phyloP scores from a whole-genome alignment of 1,140 invertebrate species.

The Lasaia peninsularis region DNA sequence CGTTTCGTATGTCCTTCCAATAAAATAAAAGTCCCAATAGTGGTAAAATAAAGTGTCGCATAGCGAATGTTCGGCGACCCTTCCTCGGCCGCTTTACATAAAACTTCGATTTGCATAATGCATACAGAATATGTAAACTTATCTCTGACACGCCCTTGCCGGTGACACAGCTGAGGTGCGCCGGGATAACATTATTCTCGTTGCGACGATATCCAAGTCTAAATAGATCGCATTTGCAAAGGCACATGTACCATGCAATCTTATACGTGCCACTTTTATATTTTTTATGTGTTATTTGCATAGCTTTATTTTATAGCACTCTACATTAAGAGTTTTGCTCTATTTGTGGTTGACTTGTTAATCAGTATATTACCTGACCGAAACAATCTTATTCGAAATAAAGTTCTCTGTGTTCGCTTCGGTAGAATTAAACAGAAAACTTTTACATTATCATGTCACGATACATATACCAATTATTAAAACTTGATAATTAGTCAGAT shows the following conservation, averaged over 20 bases:
- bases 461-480: too few relatives aligned
- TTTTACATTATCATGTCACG: too few relatives aligned
- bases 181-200: slow-evolving; percentile 71
- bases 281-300: slow-evolving; percentile 10
- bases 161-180: slow-evolving; percentile 67
- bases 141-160: slow-evolving; percentile 67
- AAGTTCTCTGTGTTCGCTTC: too few relatives aligned
- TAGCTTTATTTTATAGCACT: slow-evolving; percentile 11
- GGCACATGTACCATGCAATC: slow-evolving; percentile 25
- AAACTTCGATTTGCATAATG: slow-evolving; percentile 75
- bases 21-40: slow-evolving; percentile 18
- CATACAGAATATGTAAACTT: slow-evolving; percentile 75
- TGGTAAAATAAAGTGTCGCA: slow-evolving; percentile 41
- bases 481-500: too few relatives aligned
- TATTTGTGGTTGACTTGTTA: neutral
- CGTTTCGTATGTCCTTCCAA: slow-evolving; percentile 3
- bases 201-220: slow-evolving; percentile 62
- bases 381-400: too few relatives aligned
- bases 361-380: neutral
- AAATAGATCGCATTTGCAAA: slow-evolving; percentile 64
- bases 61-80: slow-evolving; percentile 26
- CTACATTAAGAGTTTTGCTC: neutral
- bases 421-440: too few relatives aligned
- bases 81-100: slow-evolving; percentile 58
- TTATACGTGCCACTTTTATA: slow-evolving; percentile 11